Evolutionary conservation across 2,113 vertebrate species (phyloP).

Genomic region (Pogonocichla stellata): DNA sequence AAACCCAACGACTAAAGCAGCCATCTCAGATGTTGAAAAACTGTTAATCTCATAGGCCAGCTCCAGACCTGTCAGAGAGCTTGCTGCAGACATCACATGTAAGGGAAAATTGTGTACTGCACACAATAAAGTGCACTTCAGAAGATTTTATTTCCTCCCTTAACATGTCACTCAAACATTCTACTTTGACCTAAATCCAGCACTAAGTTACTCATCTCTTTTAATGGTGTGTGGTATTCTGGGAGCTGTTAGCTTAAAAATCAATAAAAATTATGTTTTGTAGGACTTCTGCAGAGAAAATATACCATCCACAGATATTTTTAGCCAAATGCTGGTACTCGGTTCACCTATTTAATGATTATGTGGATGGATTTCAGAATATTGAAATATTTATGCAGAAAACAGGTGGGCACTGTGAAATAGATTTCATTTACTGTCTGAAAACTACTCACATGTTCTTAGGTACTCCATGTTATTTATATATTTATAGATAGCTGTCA

Average conservation of each 20-base stretch:
- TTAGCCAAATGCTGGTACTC: background rate
- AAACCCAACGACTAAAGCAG: background rate
- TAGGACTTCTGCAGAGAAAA: background rate
- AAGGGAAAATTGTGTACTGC: background rate
- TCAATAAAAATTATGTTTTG: background rate
- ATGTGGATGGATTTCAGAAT: background rate
- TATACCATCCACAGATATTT: background rate
- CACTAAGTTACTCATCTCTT: background rate
- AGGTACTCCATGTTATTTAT: background rate
- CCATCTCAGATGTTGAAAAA: background rate
- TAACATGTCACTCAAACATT: background rate
- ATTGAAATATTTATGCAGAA: slow-evolving; percentile 30
- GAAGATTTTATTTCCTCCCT: background rate
- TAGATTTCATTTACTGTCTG: background rate
- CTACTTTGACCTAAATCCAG: background rate
- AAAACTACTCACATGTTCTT: background rate
- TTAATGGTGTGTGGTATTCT: background rate
- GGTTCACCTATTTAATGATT: background rate
- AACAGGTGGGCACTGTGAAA: background rate
- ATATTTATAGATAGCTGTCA: slow-evolving; percentile 6
- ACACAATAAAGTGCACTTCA: background rate
- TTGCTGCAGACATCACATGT: rapidly evolving
- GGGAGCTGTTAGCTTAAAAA: background rate
- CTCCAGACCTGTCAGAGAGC: background rate
- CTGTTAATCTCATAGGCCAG: background rate